These are phyloP conservation scores for Teleogryllus occipitalis DNA, from an alignment of 1,140 invertebrate genomes.

Conservation along the genomic window DNA sequence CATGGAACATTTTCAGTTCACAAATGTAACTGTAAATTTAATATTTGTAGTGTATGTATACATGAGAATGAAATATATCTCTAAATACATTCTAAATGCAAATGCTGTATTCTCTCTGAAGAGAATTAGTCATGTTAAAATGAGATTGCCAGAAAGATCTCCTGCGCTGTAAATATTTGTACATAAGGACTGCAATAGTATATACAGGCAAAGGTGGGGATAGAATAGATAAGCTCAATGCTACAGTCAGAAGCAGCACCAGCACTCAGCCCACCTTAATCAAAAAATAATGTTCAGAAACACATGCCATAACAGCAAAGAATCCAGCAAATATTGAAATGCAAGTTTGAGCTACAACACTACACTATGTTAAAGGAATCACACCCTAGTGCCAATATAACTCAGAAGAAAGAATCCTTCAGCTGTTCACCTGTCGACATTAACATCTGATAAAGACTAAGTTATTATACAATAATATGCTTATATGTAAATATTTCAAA, in stretches of 20 bases:
- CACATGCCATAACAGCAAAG: not conserved
- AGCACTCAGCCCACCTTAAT: not conserved
- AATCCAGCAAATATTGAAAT: not conserved
- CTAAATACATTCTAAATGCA: not conserved
- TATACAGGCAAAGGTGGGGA: not conserved
- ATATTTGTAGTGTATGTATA: not conserved
- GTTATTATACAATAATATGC: not conserved
- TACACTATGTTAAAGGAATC: not conserved
- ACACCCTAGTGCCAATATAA: constrained; percentile 1
- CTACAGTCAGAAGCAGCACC: not conserved
- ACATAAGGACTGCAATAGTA: not conserved
- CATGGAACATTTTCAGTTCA: not conserved
- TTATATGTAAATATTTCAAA: constrained; percentile 2
- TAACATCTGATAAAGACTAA: not conserved
- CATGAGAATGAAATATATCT: not conserved
- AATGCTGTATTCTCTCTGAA: not conserved
- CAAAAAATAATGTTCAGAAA: not conserved
- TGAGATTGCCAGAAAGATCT: not conserved
- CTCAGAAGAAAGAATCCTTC: not conserved
- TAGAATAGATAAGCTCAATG: not conserved
- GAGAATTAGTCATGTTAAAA: not conserved
- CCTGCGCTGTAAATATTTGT: not conserved
- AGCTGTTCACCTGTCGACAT: not conserved
- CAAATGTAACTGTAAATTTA: constrained; percentile 1
- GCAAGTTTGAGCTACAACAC: not conserved